Base-by-base conservation (phyloP, 2,113 vertebrate genomes). In the Hemiprocne comata region DNA sequence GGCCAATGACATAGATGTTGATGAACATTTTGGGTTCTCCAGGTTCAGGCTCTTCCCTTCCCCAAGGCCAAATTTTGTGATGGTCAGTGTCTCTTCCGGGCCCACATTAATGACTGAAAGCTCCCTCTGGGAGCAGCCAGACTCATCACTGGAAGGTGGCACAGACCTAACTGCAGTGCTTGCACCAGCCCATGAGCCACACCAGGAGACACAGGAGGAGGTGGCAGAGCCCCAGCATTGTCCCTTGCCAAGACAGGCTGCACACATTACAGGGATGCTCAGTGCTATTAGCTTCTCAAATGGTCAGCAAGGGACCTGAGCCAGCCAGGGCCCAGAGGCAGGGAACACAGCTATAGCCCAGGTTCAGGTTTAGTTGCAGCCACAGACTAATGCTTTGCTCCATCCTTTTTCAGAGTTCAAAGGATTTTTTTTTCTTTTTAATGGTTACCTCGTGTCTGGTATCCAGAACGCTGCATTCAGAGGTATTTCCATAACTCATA, bases 131-230 rank as follows among this genome's bases (percentile, higher is more conserved):
- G 21, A 77, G 46, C 36, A 33, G 1, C 44, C 34, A 48, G 40
- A 33, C 17, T 46, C 5, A 8, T 46, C 17, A 46, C 46, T 48
- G 46, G 46, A 21, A 24, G 55, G 34, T 23, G 31, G 5, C 18
- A 20, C 31, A 4, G 8, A 13, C 2, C n/a, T n/a, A 26, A 4
- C 61, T 4, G 11, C 51, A 48, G 24, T 53, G 51, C 51, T 53
- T 21, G 18, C 51, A 53, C 24, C 25, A 26, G 24, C 38, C 76
- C 15, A 0, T 1, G 17, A 55, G 34, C 2, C 1, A 44, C 5
- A 2, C 25, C 23, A 21, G 33, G 24, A 29, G 60, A 7, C 14
- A 12, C 2, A 1, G 42, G 17, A 16, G n/a, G 33, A 31, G 31
- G 20, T 2, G 25, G 38, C 54, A 42, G 54, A 50, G 65, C 55